A percentile compares a stretch with the other conserved stretches of the same genome.
phyloP scores from a whole-genome alignment of 2,888 invertebrate species.

The Dryomyza anilis region DNA sequence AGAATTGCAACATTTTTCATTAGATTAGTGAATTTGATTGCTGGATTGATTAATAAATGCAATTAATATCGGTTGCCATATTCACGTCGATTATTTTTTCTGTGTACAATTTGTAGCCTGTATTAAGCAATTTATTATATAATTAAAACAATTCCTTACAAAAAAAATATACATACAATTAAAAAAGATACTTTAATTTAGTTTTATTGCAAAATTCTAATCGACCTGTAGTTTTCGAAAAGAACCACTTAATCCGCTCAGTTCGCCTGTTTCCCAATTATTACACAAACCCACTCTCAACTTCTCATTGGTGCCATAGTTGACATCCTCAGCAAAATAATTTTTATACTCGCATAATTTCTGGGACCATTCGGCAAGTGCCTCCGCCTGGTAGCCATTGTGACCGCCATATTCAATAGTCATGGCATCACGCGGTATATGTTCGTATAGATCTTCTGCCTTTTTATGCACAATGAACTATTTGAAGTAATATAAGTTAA shows the following conservation, averaged over 20 bases:
- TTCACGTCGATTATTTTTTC: too few relatives aligned
- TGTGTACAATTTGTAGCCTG: too few relatives aligned
- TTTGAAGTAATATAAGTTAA: too few relatives aligned
- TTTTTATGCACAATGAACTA: slow-evolving; percentile 51
- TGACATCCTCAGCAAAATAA: slow-evolving; percentile 46
- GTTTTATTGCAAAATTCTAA: slow-evolving; percentile 24
- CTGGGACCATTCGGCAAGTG: slow-evolving; percentile 44
- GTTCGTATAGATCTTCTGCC: slow-evolving; percentile 49
- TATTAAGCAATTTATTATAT: neutral
- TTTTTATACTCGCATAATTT: slow-evolving; percentile 40
- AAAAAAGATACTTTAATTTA: neutral
- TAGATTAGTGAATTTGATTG: too few relatives aligned
- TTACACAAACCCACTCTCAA: slow-evolving; percentile 42
- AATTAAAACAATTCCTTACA: neutral
- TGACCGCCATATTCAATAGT: slow-evolving; percentile 50
- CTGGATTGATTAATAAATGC: too few relatives aligned
- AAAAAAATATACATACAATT: neutral
- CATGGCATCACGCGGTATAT: slow-evolving; percentile 48
- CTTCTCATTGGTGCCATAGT: slow-evolving; percentile 47
- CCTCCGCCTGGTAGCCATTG: slow-evolving; percentile 49
- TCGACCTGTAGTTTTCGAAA: slow-evolving; percentile 51
- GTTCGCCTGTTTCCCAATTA: slow-evolving; percentile 39
- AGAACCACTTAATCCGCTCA: slow-evolving; percentile 47
- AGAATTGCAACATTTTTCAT: too few relatives aligned
- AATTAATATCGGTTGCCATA: too few relatives aligned